A percentile compares a stretch with the other conserved stretches of the same genome.
Evolutionary conservation across 2,888 invertebrate species (phyloP).

Genomic region (Scaptomyza tumidula): DNA sequence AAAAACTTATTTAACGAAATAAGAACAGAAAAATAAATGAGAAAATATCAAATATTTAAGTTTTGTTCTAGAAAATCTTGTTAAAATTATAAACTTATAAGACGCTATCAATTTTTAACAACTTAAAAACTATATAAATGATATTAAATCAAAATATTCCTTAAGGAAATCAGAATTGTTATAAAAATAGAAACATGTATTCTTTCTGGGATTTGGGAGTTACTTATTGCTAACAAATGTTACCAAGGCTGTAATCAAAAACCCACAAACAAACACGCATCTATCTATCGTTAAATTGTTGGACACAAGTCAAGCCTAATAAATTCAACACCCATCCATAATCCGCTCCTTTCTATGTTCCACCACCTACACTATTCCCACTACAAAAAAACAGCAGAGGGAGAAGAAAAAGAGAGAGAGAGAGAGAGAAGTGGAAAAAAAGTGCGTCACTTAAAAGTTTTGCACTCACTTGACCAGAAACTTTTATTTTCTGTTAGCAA

Average conservation of each 20-base stretch:
- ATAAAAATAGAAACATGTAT: not conserved
- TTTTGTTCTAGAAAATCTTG: too few species aligned
- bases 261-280: slow-evolving; percentile 7
- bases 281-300: slow-evolving; percentile 10
- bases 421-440: slow-evolving; percentile 37
- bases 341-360: slow-evolving; percentile 31
- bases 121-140: too few species aligned
- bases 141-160: too few species aligned
- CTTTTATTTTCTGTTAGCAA: slow-evolving; percentile 80
- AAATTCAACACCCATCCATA: slow-evolving; percentile 60
- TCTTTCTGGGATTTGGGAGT: not conserved
- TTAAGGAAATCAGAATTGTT: not conserved
- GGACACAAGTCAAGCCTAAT: slow-evolving; percentile 63
- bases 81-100: too few species aligned
- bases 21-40: too few species aligned
- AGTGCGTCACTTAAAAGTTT: slow-evolving; percentile 80
- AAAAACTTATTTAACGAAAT: too few species aligned
- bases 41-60: too few species aligned
- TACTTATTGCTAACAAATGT: slow-evolving; percentile 24
- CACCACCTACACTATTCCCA: slow-evolving; percentile 11
- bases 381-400: not conserved
- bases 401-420: not conserved
- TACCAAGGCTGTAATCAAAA: slow-evolving; percentile 65
- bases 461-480: slow-evolving; percentile 80
- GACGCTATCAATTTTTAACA: too few species aligned